A percentile compares a stretch with the other conserved stretches of the same genome.
phyloP scores from a whole-genome alignment of 2,888 invertebrate species.

The Drosophila silvestris region DNA sequence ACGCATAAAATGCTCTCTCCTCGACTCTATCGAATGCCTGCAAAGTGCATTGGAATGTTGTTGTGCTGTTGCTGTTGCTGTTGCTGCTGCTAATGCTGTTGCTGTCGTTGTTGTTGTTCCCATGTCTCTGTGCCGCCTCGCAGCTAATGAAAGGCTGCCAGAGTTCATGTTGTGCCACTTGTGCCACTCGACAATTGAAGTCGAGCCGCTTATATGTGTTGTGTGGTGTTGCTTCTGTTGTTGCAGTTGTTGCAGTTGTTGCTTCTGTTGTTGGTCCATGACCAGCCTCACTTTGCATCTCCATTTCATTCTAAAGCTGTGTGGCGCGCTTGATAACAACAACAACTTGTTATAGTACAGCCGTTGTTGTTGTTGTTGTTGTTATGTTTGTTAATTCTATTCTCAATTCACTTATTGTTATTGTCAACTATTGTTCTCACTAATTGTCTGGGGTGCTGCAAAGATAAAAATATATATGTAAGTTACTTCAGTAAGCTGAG shows the following conservation, averaged over 20 bases:
- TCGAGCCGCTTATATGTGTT: slow-evolving; percentile 47
- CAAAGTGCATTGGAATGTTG: slow-evolving; percentile 83
- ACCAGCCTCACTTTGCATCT: slow-evolving; percentile 84
- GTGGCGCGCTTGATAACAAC: slow-evolving; percentile 50
- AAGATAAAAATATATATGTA: neutral
- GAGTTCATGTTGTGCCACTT: slow-evolving; percentile 61
- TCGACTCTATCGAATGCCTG: slow-evolving; percentile 69
- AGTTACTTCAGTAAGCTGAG: neutral
- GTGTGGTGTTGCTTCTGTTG: slow-evolving; percentile 27
- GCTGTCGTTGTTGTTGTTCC: slow-evolving; percentile 15
- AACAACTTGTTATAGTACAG: slow-evolving; percentile 38
- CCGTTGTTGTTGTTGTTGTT: slow-evolving; percentile 18
- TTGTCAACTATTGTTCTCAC: slow-evolving; percentile 4
- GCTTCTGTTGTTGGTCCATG: slow-evolving; percentile 78
- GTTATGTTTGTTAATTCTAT: neutral
- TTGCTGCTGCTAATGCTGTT: slow-evolving; percentile 29
- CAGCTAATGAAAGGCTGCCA: slow-evolving; percentile 80
- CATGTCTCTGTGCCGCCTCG: slow-evolving; percentile 34
- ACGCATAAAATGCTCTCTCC: slow-evolving; percentile 69
- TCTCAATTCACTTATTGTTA: neutral
- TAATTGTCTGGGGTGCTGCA: slow-evolving; percentile 18
- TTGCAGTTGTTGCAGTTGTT: slow-evolving; percentile 3
- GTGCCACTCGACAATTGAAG: slow-evolving; percentile 74
- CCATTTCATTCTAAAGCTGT: slow-evolving; percentile 85
- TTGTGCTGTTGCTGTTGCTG: slow-evolving; percentile 17